Base-by-base conservation (phyloP, 2,797 vertebrate species). In the Mareca penelope region DNA sequence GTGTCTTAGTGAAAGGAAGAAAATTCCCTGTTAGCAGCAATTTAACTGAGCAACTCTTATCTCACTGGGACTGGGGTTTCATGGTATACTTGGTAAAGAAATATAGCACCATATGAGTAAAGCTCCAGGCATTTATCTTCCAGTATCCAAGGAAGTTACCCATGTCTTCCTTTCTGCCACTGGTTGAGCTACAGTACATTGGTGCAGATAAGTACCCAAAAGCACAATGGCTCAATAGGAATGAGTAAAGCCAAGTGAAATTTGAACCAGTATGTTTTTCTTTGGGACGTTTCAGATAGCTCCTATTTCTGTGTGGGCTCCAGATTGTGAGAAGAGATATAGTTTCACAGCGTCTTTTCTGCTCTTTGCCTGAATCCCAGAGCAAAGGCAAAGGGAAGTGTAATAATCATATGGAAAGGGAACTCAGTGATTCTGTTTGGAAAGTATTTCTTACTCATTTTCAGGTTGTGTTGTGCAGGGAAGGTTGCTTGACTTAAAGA, bases 111-210 rank as follows among this genome's bases (percentile, higher is more conserved):
- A 15, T 15, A 10, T 29, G 84, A 72, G 53, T 42, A 73, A 56
- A 91, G 56, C 21, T 80, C 61, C 46, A 35, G 33, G 52, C 24
- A n/a, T 39, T 6, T 52, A 11, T 50, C 83, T 80, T 37, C 44
- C 55, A 44, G 10, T 40, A 10, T 14, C 0, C 0, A 40, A 78
- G 68, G 65, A 83, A 72, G 13, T 44, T 75, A 12, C 16, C 28
- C 0, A 0, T 37, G 40, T 50, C 53, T 84, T 72, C 52, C 46
- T 75, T 61, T 8, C 13, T 78, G 73, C 50, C 75, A 63, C 77
- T 83, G 68, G 50, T 0, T 4, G 52, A 69, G 87, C 14, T 1
- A 79, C 72, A 31, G 28, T 39, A 35, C 2, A 0, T 17, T 0
- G 2, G 37, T 69, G 84, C 63, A 82, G 72, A 53, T 44, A 26